phyloP scores from a whole-genome alignment of 2,797 vertebrate species.

The Chloroceryle amazona region DNA sequence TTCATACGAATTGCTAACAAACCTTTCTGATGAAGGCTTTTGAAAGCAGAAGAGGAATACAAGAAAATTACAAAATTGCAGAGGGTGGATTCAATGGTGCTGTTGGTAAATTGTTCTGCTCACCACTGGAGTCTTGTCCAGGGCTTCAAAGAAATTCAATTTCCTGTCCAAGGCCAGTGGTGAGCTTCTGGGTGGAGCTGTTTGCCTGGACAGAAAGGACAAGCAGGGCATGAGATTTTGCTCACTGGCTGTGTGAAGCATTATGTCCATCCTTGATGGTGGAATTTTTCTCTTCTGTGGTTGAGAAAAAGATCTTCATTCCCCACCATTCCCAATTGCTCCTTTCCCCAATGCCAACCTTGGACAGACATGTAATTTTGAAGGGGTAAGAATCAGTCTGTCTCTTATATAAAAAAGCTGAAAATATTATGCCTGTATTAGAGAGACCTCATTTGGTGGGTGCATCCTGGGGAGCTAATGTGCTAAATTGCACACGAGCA shows the following conservation, averaged over 20 bases:
- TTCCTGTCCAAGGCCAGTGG: neutral
- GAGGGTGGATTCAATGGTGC: neutral
- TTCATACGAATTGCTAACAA: neutral
- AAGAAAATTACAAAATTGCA: neutral
- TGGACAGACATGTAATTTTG: neutral
- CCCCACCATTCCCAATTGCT: neutral
- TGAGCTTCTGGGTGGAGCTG: neutral
- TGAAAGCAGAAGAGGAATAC: neutral
- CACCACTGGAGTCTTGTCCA: neutral
- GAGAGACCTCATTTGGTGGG: neutral
- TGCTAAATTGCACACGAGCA: neutral
- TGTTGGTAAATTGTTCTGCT: neutral
- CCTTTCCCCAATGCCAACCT: neutral
- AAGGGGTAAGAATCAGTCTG: neutral
- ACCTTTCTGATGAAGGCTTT: neutral
- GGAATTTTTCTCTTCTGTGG: neutral
- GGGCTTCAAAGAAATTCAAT: accelerated
- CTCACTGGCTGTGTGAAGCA: neutral
- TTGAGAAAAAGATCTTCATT: neutral
- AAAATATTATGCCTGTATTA: neutral
- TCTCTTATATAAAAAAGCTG: neutral
- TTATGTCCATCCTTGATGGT: neutral
- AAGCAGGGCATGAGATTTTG: neutral
- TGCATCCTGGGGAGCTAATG: neutral
- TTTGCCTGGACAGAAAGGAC: neutral